Base-by-base conservation (phyloP, 37 sponge, comb jelly and placozoan species). In the Theonella swinhoei region DNA sequence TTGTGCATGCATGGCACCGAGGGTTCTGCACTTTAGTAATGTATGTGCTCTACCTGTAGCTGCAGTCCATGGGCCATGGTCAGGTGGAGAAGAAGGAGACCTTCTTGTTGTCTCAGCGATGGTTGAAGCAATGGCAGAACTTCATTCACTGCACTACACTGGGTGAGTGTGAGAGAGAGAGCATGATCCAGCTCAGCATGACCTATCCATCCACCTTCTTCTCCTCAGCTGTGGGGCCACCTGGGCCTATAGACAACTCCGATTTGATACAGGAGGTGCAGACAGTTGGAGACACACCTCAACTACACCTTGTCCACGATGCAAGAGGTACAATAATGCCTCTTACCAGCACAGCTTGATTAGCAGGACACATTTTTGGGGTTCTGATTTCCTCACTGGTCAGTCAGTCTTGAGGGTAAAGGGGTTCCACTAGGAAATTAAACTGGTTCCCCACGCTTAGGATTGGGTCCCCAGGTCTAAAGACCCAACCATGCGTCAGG, bases 101-200 rank as follows among this genome's bases (percentile, higher is more conserved):
- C 20, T 87, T 37, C 65, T 62, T 83, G 20, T 39, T 93, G 26
- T 72, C 90, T 26, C 69, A 76, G 74, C 63, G 39, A 31, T 93
- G 93, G 93, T 47, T 93, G 25, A 25, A 72, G 3, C 74, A 85
- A 32, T 93, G 93, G 93, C 81, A 90, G 81, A 74, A 63, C n/a
- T 90, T 90, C 77, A 90, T 90, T 28, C 81, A 85, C 42, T 80
- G 82, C 75, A 75, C 77, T 17, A 75, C 90, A 41, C 79, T 90
- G 60, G 86, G 90, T 87, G 22, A 35, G 80, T 64, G 37, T 47
- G 14, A 47, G 7, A 47, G 54, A 14, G 54, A 47, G 54, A 47
- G 54, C 11, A 14, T n/a, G 54, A 14, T 47, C 54, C 11, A 47
- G 54, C 14, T 47, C 54, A 47, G 54, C 14, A 47, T 47, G 54